These are phyloP conservation scores for Astur gentilis DNA, from an alignment of 2,113 vertebrate genomes.

Conservation along the genomic window DNA sequence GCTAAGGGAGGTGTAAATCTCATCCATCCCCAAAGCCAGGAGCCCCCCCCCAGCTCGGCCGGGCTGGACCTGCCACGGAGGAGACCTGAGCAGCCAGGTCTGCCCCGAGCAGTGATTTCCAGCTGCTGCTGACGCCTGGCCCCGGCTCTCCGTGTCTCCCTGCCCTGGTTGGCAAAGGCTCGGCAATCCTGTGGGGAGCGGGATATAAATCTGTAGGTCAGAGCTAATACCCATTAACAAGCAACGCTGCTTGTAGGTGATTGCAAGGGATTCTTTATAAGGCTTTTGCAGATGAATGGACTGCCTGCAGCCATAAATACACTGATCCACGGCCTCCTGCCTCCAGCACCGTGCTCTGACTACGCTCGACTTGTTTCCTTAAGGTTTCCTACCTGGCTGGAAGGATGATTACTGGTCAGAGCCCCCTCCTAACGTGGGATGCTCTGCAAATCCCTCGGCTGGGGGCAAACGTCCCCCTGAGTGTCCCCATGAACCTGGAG, in stretches of 20 bases:
- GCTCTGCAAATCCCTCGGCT: background rate
- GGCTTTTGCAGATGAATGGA: slow-evolving; percentile 61
- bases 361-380: background rate
- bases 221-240: slow-evolving; percentile 64
- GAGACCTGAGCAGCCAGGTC: background rate
- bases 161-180: background rate
- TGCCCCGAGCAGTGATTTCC: background rate
- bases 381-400: background rate
- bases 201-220: slow-evolving; percentile 62
- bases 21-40: background rate
- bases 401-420: background rate
- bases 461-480: background rate
- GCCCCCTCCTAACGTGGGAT: background rate
- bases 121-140: background rate
- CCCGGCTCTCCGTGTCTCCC: background rate
- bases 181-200: background rate
- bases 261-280: slow-evolving; percentile 42
- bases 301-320: slow-evolving; percentile 38
- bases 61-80: background rate
- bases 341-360: background rate
- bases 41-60: accelerated
- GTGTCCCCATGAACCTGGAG: background rate
- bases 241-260: slow-evolving; percentile 26
- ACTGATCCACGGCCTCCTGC: background rate
- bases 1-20: background rate